Base-by-base conservation (phyloP, 2,797 vertebrate genomes). In the Falco columbarius region DNA sequence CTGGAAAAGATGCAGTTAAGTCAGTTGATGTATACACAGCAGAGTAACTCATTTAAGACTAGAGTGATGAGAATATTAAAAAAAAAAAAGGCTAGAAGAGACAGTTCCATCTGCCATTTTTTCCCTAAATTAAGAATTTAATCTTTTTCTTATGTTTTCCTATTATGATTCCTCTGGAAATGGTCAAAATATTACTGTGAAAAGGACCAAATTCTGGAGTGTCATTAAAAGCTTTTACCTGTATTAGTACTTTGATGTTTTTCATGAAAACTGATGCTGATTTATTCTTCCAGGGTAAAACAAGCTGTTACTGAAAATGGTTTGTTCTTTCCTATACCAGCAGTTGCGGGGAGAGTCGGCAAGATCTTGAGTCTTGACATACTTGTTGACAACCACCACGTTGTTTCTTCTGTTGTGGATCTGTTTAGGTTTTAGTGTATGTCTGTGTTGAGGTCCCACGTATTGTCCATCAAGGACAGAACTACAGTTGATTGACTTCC, bases 401-500 rank as follows among this genome's bases (percentile, higher is more conserved):
- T 42, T 0, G 0, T 38, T 84, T 56, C 42, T 88, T 17, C 36
- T 72, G 24, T 6, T 38, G 24, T 36, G 70, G 46, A 19, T n/a
- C 56, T 76, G 15, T 56, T 75, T 12, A 59, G 30, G 23, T 79
- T 73, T 75, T 51, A 32, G 55, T n/a, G 36, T 11, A 12, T 42
- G 29, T 24, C 29, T 32, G 9, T 66, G 32, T 56, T 0, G 2
- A 34, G 40, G 5, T 86, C 32, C 77, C 14, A 0, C 6, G 0
- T 26, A 0, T 5, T 56, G 30, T 26, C 47, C 34, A 66, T 0
- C 0, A 2, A 72, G 86, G 58, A 42, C 54, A 68, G 32, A 21
- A 5, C 55, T 38, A 1, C 22, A 38, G n/a, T 2, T 81, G 55
- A 73, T 29, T 0, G 0, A 7, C 47, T n/a, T 52, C 2, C 59